Evolutionary conservation across 1,140 invertebrate genomes (phyloP), one percentile per base, ranked within the genome.

Genomic region (Nilaparvata lugens): DNA sequence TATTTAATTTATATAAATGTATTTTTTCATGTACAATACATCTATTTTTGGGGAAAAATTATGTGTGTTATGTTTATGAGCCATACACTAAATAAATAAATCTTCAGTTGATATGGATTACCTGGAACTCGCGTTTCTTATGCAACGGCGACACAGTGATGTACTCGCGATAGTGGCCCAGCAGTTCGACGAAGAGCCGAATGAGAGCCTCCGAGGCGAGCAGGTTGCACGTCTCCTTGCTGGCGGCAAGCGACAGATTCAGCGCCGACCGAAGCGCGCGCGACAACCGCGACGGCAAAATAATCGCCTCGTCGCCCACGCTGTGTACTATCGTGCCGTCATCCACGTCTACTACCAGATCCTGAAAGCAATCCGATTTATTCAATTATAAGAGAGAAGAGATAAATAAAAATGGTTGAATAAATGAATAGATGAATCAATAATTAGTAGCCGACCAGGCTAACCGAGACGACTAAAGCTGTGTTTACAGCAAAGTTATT

Each of bases 171-270:
- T 81, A 85, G 71, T 84, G 79, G 9, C 82, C 82, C 38, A 84
- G 73, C 31, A 79, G 75, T 68, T 84, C 79, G 2, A 86, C 77
- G 75, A 86, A 88, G 58, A 85, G 76, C 21, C 82, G 71, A 9
- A 87, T 69, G 68, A 87, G 83, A 14, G 83, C 83, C 72, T 88
- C 84, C 9, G 79, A 79, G 25, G 85, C 77, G 63, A 84, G 74
- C 59, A 83, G 73, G 70, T 86, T 84, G 2, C 74, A 55, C 19
- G 58, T 60, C 3, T 28, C 54, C 40, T 28, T 58, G 18, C 76
- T 75, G 66, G 67, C 73, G 38, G 67, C 73, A 64, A 72, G 74
- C 52, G 82, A 78, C 69, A 85, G 75, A 58, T 85, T 80, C 2
- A 88, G 70, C 3, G 84, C 81, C 2, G 79, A 78, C 62, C 78